A percentile compares a stretch with the other conserved stretches of the same genome.
Evolutionary conservation across 2,888 invertebrate genomes (phyloP).

Genomic region (Caenorhabditis afra): DNA sequence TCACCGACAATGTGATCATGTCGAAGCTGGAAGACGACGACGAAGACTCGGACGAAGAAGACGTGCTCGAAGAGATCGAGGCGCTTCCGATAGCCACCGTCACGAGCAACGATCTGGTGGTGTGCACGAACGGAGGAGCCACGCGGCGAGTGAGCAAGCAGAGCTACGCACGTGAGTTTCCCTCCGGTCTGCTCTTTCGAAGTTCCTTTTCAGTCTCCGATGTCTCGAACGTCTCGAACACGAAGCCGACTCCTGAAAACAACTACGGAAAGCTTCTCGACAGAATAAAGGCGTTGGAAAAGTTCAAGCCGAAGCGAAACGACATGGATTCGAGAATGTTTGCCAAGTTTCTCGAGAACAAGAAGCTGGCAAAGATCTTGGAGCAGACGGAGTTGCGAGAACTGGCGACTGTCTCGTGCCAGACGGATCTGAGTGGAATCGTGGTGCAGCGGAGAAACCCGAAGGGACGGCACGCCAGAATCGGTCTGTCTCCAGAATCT

Average conservation of each 20-base stretch:
- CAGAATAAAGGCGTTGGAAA: conserved; percentile 67
- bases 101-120: conserved; percentile 35
- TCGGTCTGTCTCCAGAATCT: conserved; percentile 30
- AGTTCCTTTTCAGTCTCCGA: conserved; percentile 17
- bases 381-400: conserved; percentile 63
- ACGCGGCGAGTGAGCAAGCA: conserved; percentile 47
- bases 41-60: conserved; percentile 56
- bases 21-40: conserved; percentile 65
- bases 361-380: conserved; percentile 70
- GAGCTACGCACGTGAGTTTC: conserved; percentile 51
- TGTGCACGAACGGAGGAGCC: conserved; percentile 36
- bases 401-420: conserved; percentile 56
- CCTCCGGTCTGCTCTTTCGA: too few species aligned
- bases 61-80: conserved; percentile 39
- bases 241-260: conserved; percentile 17
- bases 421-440: conserved; percentile 52
- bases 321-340: conserved; percentile 68
- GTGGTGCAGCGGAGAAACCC: conserved; percentile 53
- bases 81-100: conserved; percentile 41
- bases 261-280: conserved; percentile 63
- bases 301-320: conserved; percentile 57
- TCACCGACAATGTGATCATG: conserved; percentile 67
- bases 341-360: conserved; percentile 69
- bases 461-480: conserved; percentile 47
- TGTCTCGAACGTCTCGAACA: conserved; percentile 31